Conservation (phyloP, 2,888 invertebrate species). For the Tiphia femorata region DNA sequence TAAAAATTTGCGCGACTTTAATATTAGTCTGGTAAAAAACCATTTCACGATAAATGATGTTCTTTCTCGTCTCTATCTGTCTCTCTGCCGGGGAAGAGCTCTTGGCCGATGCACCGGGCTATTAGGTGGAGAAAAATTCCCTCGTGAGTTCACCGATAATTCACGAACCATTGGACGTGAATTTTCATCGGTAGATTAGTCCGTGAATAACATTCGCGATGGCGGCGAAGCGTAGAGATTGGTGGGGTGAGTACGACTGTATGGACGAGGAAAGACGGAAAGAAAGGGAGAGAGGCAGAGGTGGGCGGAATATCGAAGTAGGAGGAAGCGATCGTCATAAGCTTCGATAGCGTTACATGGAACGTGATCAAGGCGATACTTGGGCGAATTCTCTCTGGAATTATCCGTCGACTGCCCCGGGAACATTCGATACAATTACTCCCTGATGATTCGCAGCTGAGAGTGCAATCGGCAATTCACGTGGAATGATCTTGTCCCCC, state of each 20-base stretch:
- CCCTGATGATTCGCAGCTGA: slow-evolving; percentile 32
- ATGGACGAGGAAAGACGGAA: background rate
- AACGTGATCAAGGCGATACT: slow-evolving; percentile 1
- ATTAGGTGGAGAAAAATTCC: too few species aligned
- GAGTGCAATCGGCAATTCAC: slow-evolving; percentile 25
- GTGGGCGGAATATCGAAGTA: background rate
- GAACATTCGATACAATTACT: slow-evolving; percentile 28
- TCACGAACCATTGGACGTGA: slow-evolving; percentile 15
- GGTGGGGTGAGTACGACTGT: background rate
- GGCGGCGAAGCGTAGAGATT: background rate
- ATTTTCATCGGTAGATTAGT: slow-evolving; percentile 30
- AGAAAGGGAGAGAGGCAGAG: background rate
- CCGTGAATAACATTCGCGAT: slow-evolving; percentile 13
- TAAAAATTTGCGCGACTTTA: too few species aligned
- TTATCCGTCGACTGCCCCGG: slow-evolving; percentile 21
- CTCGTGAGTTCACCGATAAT: too few species aligned
- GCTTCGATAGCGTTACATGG: slow-evolving; percentile 13
- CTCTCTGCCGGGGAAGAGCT: background rate
- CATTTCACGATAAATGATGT: slow-evolving; percentile 6
- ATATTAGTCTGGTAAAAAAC: too few species aligned
- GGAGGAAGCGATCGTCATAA: slow-evolving; percentile 13
- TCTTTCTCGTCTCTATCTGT: slow-evolving; percentile 5
- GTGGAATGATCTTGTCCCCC: too few species aligned
- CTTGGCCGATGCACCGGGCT: too few species aligned
- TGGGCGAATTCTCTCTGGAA: slow-evolving; percentile 11